A percentile compares a stretch with the other conserved stretches of the same genome.
Conservation (phyloP, 2,113 vertebrate species). For the Scomber colias region DNA sequence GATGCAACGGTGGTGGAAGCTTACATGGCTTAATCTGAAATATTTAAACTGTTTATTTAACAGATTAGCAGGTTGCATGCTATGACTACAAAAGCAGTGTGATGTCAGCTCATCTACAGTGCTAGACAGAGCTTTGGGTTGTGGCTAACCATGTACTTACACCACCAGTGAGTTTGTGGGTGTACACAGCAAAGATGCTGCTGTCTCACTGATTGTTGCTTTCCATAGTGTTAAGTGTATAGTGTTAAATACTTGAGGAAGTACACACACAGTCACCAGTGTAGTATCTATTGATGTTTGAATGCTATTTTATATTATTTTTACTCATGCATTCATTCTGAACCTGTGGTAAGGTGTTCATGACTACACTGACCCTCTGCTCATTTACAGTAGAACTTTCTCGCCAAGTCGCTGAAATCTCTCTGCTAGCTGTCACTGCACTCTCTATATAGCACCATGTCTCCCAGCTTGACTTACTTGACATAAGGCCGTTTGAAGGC, state of each 20-base stretch:
- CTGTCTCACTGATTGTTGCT: neutral
- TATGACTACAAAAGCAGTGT: too few relatives aligned
- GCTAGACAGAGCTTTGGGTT: neutral
- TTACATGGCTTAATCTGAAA: too few relatives aligned
- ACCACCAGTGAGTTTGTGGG: neutral
- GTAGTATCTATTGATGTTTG: neutral
- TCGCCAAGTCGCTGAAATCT: constrained; percentile 32
- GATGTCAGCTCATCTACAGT: too few relatives aligned
- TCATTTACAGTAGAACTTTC: constrained; percentile 33
- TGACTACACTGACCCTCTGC: neutral
- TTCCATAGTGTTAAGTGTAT: neutral
- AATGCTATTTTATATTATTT: neutral
- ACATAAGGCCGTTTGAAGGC: too few relatives aligned
- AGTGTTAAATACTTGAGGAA: neutral
- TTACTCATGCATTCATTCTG: neutral
- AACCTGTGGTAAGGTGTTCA: neutral
- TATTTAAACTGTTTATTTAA: too few relatives aligned
- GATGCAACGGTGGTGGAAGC: too few relatives aligned
- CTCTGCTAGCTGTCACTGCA: constrained; percentile 62
- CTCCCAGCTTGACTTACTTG: neutral
- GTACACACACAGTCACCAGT: neutral
- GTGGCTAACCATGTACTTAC: constrained; percentile 24
- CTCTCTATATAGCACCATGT: constrained; percentile 9
- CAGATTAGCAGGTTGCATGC: too few relatives aligned
- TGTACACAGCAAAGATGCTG: neutral